phyloP scores from a whole-genome alignment of 2,888 invertebrate species.

The Harpagoxenus sublaevis region DNA sequence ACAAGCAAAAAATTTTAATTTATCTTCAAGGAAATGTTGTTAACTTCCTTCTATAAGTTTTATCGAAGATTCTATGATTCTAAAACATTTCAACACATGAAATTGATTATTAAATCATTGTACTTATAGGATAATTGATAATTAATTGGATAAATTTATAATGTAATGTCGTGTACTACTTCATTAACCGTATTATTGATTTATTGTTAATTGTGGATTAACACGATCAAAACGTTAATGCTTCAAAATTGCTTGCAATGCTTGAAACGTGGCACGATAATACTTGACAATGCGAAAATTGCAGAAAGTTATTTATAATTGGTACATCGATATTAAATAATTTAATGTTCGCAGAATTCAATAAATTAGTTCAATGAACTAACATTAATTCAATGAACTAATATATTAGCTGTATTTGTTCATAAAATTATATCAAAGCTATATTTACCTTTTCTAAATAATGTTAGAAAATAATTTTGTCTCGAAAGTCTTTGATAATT shows the following conservation, averaged over 20 bases:
- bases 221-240: slow-evolving; percentile 27
- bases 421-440: neutral
- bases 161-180: slow-evolving; percentile 2
- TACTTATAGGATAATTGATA: neutral
- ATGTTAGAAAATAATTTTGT: neutral
- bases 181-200: slow-evolving; percentile 35
- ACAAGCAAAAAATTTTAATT: neutral
- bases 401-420: neutral
- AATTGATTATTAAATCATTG: neutral
- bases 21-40: neutral
- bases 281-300: neutral
- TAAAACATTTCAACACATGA: neutral
- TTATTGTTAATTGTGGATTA: slow-evolving; percentile 29
- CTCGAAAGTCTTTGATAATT: neutral
- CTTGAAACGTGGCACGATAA: slow-evolving; percentile 29
- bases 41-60: neutral
- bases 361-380: neutral
- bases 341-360: neutral
- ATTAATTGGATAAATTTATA: slow-evolving; percentile 30
- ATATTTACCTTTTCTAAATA: neutral
- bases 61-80: neutral
- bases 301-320: slow-evolving; percentile 18
- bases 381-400: neutral
- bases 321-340: neutral
- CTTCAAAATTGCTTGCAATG: slow-evolving; percentile 23